phyloP scores from a whole-genome alignment of 1,140 invertebrate genomes.

The Drosophila rhopaloa region DNA sequence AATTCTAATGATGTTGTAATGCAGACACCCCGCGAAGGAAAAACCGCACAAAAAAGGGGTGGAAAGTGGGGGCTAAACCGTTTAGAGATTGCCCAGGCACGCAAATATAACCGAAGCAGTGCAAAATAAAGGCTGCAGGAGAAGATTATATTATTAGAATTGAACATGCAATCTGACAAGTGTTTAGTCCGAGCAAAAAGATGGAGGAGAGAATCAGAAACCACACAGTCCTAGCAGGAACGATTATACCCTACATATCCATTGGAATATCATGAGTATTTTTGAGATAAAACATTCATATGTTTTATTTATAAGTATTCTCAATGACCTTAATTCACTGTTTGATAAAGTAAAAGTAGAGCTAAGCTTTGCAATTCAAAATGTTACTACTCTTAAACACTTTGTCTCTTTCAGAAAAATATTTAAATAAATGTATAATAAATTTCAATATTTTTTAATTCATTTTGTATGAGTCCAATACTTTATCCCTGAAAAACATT shows the following conservation, averaged over 20 bases:
- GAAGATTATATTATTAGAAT: conserved; percentile 83
- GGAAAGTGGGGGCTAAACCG: conserved; percentile 6
- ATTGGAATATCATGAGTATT: background rate
- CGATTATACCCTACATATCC: background rate
- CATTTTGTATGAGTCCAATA: too few species aligned
- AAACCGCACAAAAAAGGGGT: background rate
- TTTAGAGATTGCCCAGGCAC: conserved; percentile 68
- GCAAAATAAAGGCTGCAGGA: conserved; percentile 39
- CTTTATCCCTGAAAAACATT: too few species aligned
- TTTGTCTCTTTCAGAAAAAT: too few species aligned
- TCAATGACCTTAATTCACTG: too few species aligned
- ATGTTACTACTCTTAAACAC: too few species aligned
- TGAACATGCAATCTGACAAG: conserved; percentile 84
- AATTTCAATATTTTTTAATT: too few species aligned
- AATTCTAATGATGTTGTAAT: conserved; percentile 84
- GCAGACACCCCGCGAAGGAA: conserved; percentile 52
- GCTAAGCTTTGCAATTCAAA: too few species aligned
- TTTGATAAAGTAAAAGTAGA: too few species aligned
- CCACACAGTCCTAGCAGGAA: too few species aligned
- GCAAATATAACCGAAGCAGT: conserved; percentile 64
- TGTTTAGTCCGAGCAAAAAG: conserved; percentile 40
- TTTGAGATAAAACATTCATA: too few species aligned
- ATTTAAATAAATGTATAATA: too few species aligned
- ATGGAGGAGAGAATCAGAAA: background rate
- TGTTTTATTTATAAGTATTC: too few species aligned